Evolutionary conservation across 92 coral and sea anemone species (phyloP).

Genomic region (Bergia sp.): DNA sequence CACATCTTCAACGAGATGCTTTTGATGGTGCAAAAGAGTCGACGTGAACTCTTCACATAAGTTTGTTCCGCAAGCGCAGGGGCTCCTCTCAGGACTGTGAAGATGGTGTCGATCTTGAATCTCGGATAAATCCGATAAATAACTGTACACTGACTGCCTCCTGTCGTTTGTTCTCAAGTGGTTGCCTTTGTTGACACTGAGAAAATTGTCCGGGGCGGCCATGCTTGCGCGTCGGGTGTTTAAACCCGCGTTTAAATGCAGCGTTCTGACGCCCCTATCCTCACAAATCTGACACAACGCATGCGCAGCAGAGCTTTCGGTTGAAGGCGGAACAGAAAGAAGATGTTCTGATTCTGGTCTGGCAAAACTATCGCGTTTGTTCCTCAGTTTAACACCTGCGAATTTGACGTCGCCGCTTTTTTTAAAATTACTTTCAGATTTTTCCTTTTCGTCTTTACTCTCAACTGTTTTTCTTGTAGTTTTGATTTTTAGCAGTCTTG

Average conservation of each 20-base stretch:
- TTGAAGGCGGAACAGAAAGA: background rate
- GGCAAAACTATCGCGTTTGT: background rate
- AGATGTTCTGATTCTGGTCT: slow-evolving; percentile 37
- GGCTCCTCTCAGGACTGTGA: background rate
- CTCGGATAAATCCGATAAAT: slow-evolving; percentile 5
- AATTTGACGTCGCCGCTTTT: slow-evolving; percentile 19
- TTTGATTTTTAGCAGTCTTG: slow-evolving; percentile 61
- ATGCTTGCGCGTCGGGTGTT: slow-evolving; percentile 15
- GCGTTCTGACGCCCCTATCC: background rate
- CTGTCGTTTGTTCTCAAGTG: background rate
- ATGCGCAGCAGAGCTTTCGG: slow-evolving; percentile 14
- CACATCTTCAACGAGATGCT: slow-evolving; percentile 81
- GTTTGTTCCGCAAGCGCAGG: slow-evolving; percentile 6
- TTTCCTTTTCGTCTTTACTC: slow-evolving; percentile 34
- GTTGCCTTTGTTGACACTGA: background rate
- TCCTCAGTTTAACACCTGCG: slow-evolving; percentile 11
- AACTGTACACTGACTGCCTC: slow-evolving; percentile 25
- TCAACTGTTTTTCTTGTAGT: slow-evolving; percentile 51
- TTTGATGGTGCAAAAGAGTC: slow-evolving; percentile 67
- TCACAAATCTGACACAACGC: slow-evolving; percentile 18
- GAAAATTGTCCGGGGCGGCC: background rate
- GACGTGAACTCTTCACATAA: slow-evolving; percentile 3
- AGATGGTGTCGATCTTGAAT: background rate
- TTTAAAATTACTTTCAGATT: background rate
- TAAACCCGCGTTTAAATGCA: slow-evolving; percentile 33